Conservation (phyloP, 1,140 invertebrate genomes). For the Aphidius ervi region DNA sequence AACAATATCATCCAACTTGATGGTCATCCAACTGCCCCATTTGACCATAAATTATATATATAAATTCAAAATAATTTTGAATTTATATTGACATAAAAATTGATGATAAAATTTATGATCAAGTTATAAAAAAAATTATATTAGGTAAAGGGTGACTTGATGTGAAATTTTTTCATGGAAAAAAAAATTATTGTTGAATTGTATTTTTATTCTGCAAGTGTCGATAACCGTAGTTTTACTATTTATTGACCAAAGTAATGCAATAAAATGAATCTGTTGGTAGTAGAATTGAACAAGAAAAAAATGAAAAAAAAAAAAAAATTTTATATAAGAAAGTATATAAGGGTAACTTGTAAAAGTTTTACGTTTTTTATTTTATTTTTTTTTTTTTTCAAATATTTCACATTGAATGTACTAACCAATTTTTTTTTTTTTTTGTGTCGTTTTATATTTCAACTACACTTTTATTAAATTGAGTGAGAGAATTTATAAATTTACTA, state of each 20-base stretch:
- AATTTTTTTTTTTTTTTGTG: not conserved
- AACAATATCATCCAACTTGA: too few species aligned
- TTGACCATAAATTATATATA: too few species aligned
- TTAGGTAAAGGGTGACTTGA: not conserved
- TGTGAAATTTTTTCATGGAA: too few species aligned
- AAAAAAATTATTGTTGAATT: not conserved
- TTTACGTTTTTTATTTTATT: slow-evolving; percentile 8
- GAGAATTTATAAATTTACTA: too few species aligned
- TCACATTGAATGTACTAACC: slow-evolving; percentile 10
- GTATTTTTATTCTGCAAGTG: slow-evolving; percentile 12
- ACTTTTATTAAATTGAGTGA: not conserved
- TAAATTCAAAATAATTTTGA: too few species aligned
- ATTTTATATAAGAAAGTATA: too few species aligned
- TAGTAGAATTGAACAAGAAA: not conserved
- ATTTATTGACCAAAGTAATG: slow-evolving; percentile 17
- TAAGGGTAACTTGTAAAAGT: slow-evolving; percentile 16
- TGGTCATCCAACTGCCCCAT: too few species aligned
- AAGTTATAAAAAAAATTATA: too few species aligned
- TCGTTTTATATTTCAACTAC: not conserved
- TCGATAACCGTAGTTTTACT: slow-evolving; percentile 10
- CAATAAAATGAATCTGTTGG: slow-evolving; percentile 17
- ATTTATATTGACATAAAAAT: too few species aligned
- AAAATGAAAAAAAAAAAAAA: not conserved
- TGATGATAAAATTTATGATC: too few species aligned
- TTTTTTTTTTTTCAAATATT: slow-evolving; percentile 4